phyloP scores from a whole-genome alignment of 2,797 vertebrate species.

The Bucorvus abyssinicus region DNA sequence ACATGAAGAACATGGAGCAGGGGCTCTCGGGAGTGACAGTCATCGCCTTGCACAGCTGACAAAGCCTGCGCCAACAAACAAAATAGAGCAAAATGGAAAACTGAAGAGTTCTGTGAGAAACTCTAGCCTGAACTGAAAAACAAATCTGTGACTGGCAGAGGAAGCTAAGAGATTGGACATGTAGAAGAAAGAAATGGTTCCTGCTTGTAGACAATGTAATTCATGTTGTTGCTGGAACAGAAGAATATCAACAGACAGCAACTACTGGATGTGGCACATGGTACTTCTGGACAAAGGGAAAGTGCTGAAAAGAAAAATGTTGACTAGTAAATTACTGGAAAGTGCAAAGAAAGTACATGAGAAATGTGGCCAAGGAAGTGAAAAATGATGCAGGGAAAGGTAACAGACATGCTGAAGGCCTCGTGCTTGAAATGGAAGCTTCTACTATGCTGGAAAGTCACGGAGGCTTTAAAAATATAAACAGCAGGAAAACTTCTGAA shows the following conservation, averaged over 20 bases:
- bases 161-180: not conserved
- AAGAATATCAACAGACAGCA: not conserved
- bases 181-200: not conserved
- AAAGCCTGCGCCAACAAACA: not conserved
- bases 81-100: not conserved
- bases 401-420: not conserved
- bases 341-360: not conserved
- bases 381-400: not conserved
- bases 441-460: not conserved
- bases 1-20: fast-evolving
- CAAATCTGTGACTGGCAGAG: not conserved
- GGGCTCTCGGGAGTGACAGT: not conserved
- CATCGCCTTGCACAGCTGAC: not conserved
- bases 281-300: not conserved
- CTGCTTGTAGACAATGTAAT: not conserved
- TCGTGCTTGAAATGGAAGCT: not conserved
- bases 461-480: not conserved
- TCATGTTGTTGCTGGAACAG: not conserved
- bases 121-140: not conserved
- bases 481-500: not conserved
- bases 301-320: not conserved
- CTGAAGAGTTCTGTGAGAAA: not conserved
- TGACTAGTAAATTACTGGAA: not conserved
- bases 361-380: not conserved
- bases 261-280: not conserved